Evolutionary conservation across 1,140 invertebrate species (phyloP), one percentile per base, ranked within the genome.

Genomic region (Mercenaria mercenaria): DNA sequence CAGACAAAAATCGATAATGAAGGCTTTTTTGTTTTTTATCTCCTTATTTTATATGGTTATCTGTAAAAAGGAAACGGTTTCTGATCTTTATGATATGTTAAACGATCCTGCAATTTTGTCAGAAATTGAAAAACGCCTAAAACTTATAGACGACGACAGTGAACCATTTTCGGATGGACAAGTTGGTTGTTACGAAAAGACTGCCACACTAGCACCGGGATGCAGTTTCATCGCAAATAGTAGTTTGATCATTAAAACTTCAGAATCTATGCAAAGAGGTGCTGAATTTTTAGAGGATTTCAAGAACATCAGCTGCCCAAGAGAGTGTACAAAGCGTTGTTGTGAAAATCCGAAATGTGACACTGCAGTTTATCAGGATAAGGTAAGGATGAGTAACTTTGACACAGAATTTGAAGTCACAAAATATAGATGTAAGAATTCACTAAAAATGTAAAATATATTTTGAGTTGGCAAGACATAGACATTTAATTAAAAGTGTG

Each of bases 211-310:
- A 23, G 18, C 32, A 3, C 34, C 23, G 15, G 69, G 41, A 0
- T 89, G 88, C 43, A 59, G 37, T 34, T 89, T 89, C 39, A 23
- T 43, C 72, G 52, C 88, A 29, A 83, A 59, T 37, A 32, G 56
- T 47, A 83, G 69, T 50, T 43, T 41, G n/a, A 89, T 89, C n/a
- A 89, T 89, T 8, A 89, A 89, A 59, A 89, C 88, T 13, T 11
- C 15, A 61, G 88, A 89, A 61, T 89, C 88, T 20, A 8, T 89
- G 18, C 20, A 34, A 43, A 56, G 41, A 23, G 88, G 88, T 76
- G 88, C 88, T 15, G 47, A 59, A 77, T 89, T 83, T 37, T 41
- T 89, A 26, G 29, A 83, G 15, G 72, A 89, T 59, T 34, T 83
- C 43, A 15, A 32, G 23, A 84, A 84, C 77, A 43, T 89, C 41